A percentile compares a stretch with the other conserved stretches of the same genome.
phyloP scores from a whole-genome alignment of 64 coral and sea anemone species.

The Exaiptasia diaphana region DNA sequence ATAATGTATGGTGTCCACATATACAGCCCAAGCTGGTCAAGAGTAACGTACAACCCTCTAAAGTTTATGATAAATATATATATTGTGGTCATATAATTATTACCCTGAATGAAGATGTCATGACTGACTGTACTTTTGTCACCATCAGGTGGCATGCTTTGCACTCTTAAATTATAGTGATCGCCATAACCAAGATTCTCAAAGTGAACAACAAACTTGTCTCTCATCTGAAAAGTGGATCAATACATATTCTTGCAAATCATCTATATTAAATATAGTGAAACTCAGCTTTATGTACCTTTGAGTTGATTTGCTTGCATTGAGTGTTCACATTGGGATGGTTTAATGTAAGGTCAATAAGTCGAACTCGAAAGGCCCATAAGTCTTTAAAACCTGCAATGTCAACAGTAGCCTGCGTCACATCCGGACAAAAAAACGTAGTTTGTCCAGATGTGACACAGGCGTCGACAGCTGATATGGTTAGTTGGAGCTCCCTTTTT shows the following conservation, averaged over 20 bases:
- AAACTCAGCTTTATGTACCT: neutral
- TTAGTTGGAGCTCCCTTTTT: too few species aligned
- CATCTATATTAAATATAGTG: neutral
- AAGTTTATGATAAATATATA: too few species aligned
- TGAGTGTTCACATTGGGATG: neutral
- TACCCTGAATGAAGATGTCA: too few species aligned
- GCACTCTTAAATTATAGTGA: neutral
- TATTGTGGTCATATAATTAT: too few species aligned
- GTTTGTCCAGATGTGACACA: too few species aligned
- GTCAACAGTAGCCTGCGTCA: too few species aligned
- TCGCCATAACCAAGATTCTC: neutral
- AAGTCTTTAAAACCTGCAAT: slow-evolving; percentile 11
- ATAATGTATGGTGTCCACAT: too few species aligned
- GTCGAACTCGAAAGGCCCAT: neutral
- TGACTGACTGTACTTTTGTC: neutral
- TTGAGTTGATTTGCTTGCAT: neutral
- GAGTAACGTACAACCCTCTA: too few species aligned
- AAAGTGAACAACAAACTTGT: neutral
- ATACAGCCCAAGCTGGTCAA: too few species aligned
- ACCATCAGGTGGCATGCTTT: slow-evolving; percentile 7
- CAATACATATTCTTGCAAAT: neutral
- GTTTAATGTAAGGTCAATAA: neutral
- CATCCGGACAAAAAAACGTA: too few species aligned
- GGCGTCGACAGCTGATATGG: too few species aligned
- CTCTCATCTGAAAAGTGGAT: neutral